Conservation (phyloP, 2,113 vertebrate species). For the Microcebus ravelobensis region DNA sequence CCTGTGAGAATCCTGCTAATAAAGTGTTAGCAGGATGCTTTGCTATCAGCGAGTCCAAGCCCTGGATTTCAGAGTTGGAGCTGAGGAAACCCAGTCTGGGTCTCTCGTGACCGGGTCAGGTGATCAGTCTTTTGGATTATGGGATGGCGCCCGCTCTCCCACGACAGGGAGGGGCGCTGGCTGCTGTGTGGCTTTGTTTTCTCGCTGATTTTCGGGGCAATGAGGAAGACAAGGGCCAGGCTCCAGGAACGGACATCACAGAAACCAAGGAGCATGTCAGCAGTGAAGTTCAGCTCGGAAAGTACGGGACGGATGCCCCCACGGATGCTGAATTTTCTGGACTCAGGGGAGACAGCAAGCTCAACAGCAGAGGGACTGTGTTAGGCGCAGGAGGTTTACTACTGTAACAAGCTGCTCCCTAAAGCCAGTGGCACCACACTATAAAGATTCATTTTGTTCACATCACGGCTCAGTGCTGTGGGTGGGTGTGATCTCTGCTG, state of each 20-base stretch:
- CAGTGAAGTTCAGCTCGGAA: background rate
- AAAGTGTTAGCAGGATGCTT: background rate
- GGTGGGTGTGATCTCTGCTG: background rate
- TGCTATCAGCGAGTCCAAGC: background rate
- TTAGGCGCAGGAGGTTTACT: background rate
- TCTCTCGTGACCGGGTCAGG: background rate
- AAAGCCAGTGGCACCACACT: accelerated
- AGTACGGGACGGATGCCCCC: background rate
- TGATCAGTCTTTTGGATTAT: background rate
- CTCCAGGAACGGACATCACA: background rate
- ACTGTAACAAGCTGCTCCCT: accelerated
- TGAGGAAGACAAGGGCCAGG: background rate
- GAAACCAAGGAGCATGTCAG: background rate
- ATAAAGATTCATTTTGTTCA: background rate
- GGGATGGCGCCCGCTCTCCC: background rate
- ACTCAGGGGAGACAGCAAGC: background rate
- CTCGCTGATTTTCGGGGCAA: background rate
- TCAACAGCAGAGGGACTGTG: accelerated
- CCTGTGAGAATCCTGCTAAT: background rate
- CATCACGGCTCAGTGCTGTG: accelerated
- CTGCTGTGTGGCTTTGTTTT: background rate
- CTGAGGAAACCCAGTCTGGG: background rate
- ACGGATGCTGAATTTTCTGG: background rate
- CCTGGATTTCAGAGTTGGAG: background rate
- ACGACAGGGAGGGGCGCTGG: background rate